Conservation (phyloP, 2,888 invertebrate genomes). For the Eledona agricola region DNA sequence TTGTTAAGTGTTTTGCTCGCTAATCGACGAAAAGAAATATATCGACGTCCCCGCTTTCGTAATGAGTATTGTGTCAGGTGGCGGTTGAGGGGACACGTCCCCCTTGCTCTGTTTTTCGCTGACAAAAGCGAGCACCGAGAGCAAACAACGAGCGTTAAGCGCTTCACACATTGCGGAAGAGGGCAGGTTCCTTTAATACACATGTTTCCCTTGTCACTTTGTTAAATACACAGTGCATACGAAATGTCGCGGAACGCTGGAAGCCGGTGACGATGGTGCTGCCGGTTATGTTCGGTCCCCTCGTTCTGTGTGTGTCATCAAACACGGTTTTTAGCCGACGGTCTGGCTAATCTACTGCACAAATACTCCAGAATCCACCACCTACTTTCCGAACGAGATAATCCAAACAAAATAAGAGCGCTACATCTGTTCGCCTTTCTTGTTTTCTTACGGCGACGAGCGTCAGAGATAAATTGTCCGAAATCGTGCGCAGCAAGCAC, state of each 20-base stretch:
- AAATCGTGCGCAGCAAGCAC: too few species aligned
- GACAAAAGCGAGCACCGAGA: slow-evolving; percentile 37
- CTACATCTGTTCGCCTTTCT: slow-evolving; percentile 43
- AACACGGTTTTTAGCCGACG: slow-evolving; percentile 58
- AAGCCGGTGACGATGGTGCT: slow-evolving; percentile 8
- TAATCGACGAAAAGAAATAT: too few species aligned
- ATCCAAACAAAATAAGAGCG: slow-evolving; percentile 49
- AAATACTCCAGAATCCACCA: slow-evolving; percentile 55
- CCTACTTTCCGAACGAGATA: slow-evolving; percentile 46
- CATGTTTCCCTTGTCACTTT: slow-evolving; percentile 54
- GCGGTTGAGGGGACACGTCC: slow-evolving; percentile 16
- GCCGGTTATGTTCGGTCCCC: slow-evolving; percentile 16
- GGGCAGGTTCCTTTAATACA: slow-evolving; percentile 52
- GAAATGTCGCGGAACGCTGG: slow-evolving; percentile 61
- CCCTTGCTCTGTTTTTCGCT: slow-evolving; percentile 16
- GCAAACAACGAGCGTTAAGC: slow-evolving; percentile 46
- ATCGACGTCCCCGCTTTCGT: background rate
- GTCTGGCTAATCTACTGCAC: slow-evolving; percentile 59
- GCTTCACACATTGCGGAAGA: slow-evolving; percentile 45
- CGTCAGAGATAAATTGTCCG: too few species aligned
- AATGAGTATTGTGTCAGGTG: slow-evolving; percentile 28
- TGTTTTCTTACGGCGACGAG: slow-evolving; percentile 37
- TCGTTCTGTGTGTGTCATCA: slow-evolving; percentile 49
- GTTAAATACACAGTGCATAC: slow-evolving; percentile 67
- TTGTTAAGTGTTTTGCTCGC: too few species aligned